Base-by-base conservation (phyloP, 2,888 invertebrate genomes). In the Cheilosia pagana region DNA sequence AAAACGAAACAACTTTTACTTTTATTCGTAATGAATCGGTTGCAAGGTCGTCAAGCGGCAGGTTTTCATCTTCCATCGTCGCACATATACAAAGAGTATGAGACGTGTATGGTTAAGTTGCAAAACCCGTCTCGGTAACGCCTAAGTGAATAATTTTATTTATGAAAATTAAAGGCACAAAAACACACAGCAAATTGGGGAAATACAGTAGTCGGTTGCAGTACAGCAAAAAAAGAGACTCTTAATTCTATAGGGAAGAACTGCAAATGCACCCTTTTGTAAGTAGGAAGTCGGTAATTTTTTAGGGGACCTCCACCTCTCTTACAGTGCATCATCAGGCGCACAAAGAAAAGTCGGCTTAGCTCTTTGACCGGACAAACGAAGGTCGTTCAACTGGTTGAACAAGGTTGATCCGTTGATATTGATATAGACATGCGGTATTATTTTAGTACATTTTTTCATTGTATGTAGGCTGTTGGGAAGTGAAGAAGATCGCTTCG, bases 21-120 rank as follows among this genome's bases (percentile, higher is more conserved):
- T 85, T 85, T 76, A 76, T 85, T 85, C 81, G 83, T 76, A 88
- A 87, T 88, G 89, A 89, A 91, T 90, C 88, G 88, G 89, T 90
- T 90, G 91, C 91, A 91, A 91, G 91, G 91, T 91, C 91, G 90
- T 89, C 91, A 60, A 81, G 85, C 81, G 81, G 85, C 81, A 85
- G 85, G 85, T 81, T 85, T 85, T 60, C 85, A 85, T 85, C 85
- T 85, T 81, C 81, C 85, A 85, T 50, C 65, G 43, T 12, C 12
- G 35, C 12, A 35, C 3, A 10, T 72, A 48, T 25, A 21, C 52
- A 41, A 45, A 39, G 43, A 0, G 14, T 28, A 31, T 14, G 14
- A 45, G 41, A 23, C 10, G 52, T 45, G 72, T 68, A 28, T 16
- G 21, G 23, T 70, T 59, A 39, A 70, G 72, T 78, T 83, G 85